These are phyloP conservation scores for Pituophis catenifer DNA, from an alignment of 2,113 vertebrate genomes.

Conservation along the genomic window DNA sequence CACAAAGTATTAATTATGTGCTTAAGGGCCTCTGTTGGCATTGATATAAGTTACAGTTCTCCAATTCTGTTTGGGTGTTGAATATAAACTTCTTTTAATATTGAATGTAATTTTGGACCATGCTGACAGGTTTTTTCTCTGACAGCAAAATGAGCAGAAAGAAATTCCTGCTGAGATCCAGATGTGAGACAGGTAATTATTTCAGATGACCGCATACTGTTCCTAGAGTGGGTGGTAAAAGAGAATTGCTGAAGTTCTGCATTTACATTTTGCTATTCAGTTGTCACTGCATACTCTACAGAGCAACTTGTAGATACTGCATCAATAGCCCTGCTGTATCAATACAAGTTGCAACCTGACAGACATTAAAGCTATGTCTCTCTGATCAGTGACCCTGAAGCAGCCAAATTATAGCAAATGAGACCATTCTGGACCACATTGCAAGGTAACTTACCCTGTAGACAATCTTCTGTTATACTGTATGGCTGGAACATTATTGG, in stretches of 20 bases:
- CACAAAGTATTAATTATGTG: neutral
- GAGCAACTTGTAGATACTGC: neutral
- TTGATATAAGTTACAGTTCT: neutral
- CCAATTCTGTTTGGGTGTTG: neutral
- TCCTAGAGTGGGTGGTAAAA: constrained; percentile 13
- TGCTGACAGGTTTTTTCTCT: neutral
- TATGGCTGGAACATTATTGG: neutral
- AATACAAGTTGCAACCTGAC: neutral
- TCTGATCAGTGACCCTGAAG: neutral
- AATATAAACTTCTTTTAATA: constrained; percentile 23
- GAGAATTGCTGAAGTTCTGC: constrained; percentile 4
- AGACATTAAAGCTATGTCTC: neutral
- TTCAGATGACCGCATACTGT: constrained; percentile 20
- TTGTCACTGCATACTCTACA: neutral
- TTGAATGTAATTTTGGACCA: constrained; percentile 9
- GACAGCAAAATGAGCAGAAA: constrained; percentile 7
- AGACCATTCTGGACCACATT: neutral
- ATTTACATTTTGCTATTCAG: neutral
- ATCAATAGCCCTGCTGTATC: neutral
- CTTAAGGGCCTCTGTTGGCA: neutral
- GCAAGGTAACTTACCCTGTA: neutral
- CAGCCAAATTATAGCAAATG: neutral
- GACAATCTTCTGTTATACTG: neutral
- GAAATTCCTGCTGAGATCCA: constrained; percentile 1
- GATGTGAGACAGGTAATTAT: constrained; percentile 32